Conservation (phyloP, 2,888 invertebrate genomes). For the Acanthoscelides obtectus region DNA sequence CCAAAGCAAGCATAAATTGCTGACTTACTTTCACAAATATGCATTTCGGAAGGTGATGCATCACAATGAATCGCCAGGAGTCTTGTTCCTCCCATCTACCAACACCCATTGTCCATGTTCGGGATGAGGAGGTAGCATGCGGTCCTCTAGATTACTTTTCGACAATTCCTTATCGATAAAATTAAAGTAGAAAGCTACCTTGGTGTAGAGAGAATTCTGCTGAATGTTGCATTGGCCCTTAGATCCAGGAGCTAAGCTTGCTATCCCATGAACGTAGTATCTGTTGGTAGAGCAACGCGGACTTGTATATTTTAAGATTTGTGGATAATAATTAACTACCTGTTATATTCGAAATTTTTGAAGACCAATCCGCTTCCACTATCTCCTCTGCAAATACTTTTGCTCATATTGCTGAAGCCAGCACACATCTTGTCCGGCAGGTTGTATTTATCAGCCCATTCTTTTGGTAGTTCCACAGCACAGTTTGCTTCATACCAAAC, state of each 20-base stretch:
- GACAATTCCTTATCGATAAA: constrained; percentile 16
- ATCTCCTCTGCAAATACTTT: constrained; percentile 20
- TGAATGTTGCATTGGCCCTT: constrained; percentile 16
- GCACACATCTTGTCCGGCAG: constrained; percentile 22
- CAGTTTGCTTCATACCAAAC: constrained; percentile 15
- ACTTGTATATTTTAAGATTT: too few species aligned
- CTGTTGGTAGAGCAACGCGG: not conserved
- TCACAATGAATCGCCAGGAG: constrained; percentile 15
- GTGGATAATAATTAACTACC: too few species aligned
- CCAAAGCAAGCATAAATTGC: too few species aligned
- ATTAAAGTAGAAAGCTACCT: constrained; percentile 17
- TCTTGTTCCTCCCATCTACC: constrained; percentile 6
- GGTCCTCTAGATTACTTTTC: constrained; percentile 15
- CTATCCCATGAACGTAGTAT: constrained; percentile 22
- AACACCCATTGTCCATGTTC: constrained; percentile 15
- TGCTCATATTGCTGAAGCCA: constrained; percentile 15
- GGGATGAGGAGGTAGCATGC: constrained; percentile 18
- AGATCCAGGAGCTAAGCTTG: constrained; percentile 17
- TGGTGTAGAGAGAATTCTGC: constrained; percentile 20
- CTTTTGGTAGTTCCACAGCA: constrained; percentile 15
- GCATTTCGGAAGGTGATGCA: constrained; percentile 7
- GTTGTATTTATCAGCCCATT: constrained; percentile 18
- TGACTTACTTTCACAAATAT: constrained; percentile 20
- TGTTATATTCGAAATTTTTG: constrained; percentile 17
- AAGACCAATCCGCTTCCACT: constrained; percentile 20